A percentile compares a stretch with the other conserved stretches of the same genome.
Evolutionary conservation across 2,888 invertebrate genomes (phyloP).

Genomic region (Parasteatoda lunata): DNA sequence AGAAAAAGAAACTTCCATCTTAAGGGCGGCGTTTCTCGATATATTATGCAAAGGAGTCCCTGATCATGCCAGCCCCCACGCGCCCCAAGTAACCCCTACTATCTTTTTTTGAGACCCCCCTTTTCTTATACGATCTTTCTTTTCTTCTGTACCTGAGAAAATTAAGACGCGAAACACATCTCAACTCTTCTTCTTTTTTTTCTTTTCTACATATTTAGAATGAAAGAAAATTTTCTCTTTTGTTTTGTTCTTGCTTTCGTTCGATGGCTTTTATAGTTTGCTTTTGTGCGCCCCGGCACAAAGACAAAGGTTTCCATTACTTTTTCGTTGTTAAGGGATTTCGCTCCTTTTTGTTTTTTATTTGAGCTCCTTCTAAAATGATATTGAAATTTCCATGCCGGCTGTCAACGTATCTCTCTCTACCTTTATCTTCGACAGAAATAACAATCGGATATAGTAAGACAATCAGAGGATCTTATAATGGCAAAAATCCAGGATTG

Average conservation of each 20-base stretch:
- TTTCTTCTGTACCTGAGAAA: constrained; percentile 39
- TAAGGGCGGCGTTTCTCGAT: constrained; percentile 46
- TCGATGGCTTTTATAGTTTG: constrained; percentile 1
- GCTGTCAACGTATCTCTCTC: neutral
- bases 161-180: constrained; percentile 59
- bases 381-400: neutral
- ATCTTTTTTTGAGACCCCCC: neutral
- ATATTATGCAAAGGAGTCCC: constrained; percentile 56
- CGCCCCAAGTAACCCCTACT: neutral
- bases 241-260: neutral
- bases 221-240: neutral
- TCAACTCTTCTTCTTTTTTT: neutral
- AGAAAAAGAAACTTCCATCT: constrained; percentile 11
- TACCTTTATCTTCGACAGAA: neutral
- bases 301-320: constrained; percentile 3
- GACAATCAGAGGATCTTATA: neutral
- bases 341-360: neutral
- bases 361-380: neutral
- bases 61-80: constrained; percentile 41
- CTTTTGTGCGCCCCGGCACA: neutral
- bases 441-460: constrained; percentile 1
- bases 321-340: constrained; percentile 5
- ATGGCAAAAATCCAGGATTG: constrained; percentile 5
- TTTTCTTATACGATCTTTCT: too few relatives aligned
- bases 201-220: constrained; percentile 6